These are phyloP conservation scores for Lemur catta DNA, from an alignment of 2,797 vertebrate species.

Conservation along the genomic window DNA sequence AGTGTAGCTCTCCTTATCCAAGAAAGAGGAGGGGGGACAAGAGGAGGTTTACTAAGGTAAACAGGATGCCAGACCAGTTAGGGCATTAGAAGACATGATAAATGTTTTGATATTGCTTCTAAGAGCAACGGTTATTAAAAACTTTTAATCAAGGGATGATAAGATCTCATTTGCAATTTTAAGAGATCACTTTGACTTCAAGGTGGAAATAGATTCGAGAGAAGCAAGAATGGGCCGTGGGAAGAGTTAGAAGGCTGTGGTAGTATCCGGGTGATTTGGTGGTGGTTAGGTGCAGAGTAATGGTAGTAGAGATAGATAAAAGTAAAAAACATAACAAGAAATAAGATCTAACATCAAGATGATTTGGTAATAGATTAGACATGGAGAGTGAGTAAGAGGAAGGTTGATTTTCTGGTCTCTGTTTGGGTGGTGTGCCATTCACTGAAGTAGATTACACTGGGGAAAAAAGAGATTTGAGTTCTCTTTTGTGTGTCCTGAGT, in stretches of 20 bases:
- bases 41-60: background rate
- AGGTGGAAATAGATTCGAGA: background rate
- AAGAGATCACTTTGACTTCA: background rate
- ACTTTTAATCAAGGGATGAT: background rate
- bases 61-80: background rate
- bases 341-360: background rate
- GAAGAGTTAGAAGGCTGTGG: background rate
- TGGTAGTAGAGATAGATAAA: background rate
- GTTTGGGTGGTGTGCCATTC: background rate
- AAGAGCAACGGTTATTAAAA: background rate
- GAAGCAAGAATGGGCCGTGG: background rate
- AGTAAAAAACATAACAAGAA: background rate
- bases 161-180: background rate
- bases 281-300: background rate
- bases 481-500: background rate
- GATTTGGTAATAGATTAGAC: background rate
- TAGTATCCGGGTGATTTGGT: background rate
- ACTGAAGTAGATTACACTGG: background rate
- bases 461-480: background rate
- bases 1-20: background rate
- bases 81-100: background rate
- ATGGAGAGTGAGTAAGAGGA: background rate
- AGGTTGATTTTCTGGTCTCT: background rate
- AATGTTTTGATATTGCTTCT: background rate
- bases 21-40: background rate